Conservation (phyloP, 2,888 invertebrate genomes). For the Caprella mutica region DNA sequence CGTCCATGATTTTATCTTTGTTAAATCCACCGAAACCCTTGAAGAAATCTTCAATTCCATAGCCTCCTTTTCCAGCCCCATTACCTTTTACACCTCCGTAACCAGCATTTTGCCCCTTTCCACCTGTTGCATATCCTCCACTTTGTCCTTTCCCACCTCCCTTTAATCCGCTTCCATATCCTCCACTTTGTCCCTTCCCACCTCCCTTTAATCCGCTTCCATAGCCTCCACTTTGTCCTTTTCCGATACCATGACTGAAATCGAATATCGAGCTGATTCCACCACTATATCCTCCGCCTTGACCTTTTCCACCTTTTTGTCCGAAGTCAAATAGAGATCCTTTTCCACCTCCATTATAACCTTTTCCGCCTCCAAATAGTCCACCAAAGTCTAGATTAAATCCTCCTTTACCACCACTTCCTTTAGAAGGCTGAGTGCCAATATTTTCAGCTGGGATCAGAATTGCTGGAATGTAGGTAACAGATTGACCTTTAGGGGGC, state of each 20-base stretch:
- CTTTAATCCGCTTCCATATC: slow-evolving; percentile 1
- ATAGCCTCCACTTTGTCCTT: not conserved
- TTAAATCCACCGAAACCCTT: slow-evolving; percentile 11
- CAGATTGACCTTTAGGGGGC: slow-evolving; percentile 1
- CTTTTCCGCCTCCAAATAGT: slow-evolving; percentile 2
- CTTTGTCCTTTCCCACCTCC: slow-evolving; percentile 7
- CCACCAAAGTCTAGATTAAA: too few relatives aligned
- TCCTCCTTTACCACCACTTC: not conserved
- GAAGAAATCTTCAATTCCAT: not conserved
- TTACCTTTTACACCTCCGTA: slow-evolving; percentile 9
- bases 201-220: slow-evolving; percentile 9
- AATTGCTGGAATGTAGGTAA: slow-evolving; percentile 8
- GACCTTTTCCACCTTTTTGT: slow-evolving; percentile 7
- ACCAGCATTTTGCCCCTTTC: slow-evolving; percentile 12
- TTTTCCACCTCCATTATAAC: slow-evolving; percentile 1
- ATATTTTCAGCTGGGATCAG: not conserved
- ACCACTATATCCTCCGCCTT: slow-evolving; percentile 5
- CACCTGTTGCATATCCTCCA: too few relatives aligned
- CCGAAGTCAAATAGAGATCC: slow-evolving; percentile 2
- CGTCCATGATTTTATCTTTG: not conserved
- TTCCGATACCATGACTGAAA: slow-evolving; percentile 15
- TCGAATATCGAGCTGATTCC: too few relatives aligned
- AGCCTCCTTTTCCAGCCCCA: not conserved
- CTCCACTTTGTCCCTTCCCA: slow-evolving; percentile 13
- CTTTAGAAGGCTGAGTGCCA: not conserved